A percentile compares a stretch with the other conserved stretches of the same genome.
Conservation (phyloP, 2,797 vertebrate genomes). For the Muscicapa striata region DNA sequence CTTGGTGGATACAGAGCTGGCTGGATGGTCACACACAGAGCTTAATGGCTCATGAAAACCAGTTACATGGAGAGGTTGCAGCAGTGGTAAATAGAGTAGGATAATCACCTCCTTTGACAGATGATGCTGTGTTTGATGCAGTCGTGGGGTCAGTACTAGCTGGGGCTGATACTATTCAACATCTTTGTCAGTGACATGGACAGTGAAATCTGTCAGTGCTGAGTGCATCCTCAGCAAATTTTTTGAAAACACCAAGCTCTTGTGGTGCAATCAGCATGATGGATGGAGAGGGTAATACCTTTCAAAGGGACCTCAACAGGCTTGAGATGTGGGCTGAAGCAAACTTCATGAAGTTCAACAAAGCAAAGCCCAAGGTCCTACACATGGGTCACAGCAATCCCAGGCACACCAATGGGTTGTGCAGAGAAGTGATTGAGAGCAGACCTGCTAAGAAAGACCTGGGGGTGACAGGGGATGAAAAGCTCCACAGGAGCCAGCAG, state of each 20-base stretch:
- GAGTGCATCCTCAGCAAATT: neutral
- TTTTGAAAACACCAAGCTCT: neutral
- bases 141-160: neutral
- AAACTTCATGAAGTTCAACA: neutral
- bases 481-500: neutral
- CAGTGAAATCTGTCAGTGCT: neutral
- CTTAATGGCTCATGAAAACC: neutral
- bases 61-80: neutral
- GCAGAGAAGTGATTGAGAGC: neutral
- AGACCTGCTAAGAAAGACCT: neutral
- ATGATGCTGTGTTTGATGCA: neutral
- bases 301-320: neutral
- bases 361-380: neutral
- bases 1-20: neutral
- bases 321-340: neutral
- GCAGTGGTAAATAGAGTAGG: neutral
- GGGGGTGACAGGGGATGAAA: neutral
- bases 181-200: neutral
- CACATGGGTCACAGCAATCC: neutral
- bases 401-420: neutral
- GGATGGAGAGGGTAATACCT: neutral
- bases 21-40: neutral
- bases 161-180: neutral
- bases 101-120: neutral
- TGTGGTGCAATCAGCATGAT: fast-evolving